Evolutionary conservation across 1,140 invertebrate genomes (phyloP), one percentile per base, ranked within the genome.

Genomic region (Papilio machaon): DNA sequence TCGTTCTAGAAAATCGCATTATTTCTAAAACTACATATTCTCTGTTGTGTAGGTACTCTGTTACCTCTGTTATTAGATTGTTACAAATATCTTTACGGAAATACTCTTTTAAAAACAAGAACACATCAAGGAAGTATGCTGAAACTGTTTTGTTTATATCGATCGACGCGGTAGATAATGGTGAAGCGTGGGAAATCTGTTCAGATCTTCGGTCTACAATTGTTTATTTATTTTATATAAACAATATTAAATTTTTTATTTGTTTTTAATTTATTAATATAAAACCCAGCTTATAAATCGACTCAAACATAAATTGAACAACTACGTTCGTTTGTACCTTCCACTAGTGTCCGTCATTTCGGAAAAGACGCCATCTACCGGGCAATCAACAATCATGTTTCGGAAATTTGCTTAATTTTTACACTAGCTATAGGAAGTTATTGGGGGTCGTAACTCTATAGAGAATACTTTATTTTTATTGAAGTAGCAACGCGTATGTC

Each of bases 91-190:
- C 64, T 67, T 67, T 67, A 67, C 64, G 23, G 64, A 67, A 30
- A 35, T 67, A 67, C 64, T 35, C 9, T 67, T 35, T 30, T 67
- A 6, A 35, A 67, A 67, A 67, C 64, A 67, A 67, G 30, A 67
- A 30, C 64, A 35, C 23, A 30, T 64, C 60, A 35, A 67, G 30
- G 64, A 70, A 70, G 64, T 35, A 64, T 64, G 10, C 23, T 70
- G 13, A 30, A 13, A 70, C 64, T 70, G 64, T 70, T 70, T 70
- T 70, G 23, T 70, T 70, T 35, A 35, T 70, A 70, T 70, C 64
- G 64, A 70, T 35, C 30, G 64, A 70, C 30, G 30, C 30, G 64
- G 64, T 38, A 70, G 64, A 70, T 70, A 70, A 70, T 70, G 30
- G 13, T 19, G 19, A 70, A 54, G 30, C 64, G 64, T 70, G 64